Conservation (phyloP, 1,140 invertebrate genomes). For the Paraescarpia echinospica region DNA sequence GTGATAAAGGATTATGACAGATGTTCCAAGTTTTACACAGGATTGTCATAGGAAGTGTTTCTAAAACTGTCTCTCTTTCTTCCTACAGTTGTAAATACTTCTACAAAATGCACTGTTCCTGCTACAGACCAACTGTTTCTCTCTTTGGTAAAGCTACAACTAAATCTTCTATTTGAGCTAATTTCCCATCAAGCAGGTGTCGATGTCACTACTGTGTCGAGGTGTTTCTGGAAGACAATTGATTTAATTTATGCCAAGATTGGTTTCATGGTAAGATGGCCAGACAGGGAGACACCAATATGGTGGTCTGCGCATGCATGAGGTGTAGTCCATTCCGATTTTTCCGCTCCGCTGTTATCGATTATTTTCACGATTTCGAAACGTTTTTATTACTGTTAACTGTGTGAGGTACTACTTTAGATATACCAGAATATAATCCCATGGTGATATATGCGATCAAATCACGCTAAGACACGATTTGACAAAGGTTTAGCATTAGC, state of each 20-base stretch:
- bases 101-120: neutral
- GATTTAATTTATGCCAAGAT: constrained; percentile 9
- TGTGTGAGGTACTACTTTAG: too few relatives aligned
- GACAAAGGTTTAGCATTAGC: too few relatives aligned
- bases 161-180: constrained; percentile 11
- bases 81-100: neutral
- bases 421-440: too few relatives aligned
- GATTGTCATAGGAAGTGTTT: constrained; percentile 3
- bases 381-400: too few relatives aligned
- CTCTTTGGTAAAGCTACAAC: constrained; percentile 17
- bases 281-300: constrained; percentile 17
- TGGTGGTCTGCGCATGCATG: too few relatives aligned
- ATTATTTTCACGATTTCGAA: too few relatives aligned
- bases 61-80: constrained; percentile 18
- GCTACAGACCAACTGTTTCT: constrained; percentile 14
- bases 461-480: too few relatives aligned
- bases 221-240: constrained; percentile 11
- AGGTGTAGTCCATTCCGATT: too few relatives aligned
- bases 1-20: neutral
- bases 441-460: too few relatives aligned
- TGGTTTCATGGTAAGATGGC: constrained; percentile 17
- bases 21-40: constrained; percentile 9
- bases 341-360: too few relatives aligned
- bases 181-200: constrained; percentile 16
- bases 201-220: constrained; percentile 11